Evolutionary conservation across 2,888 invertebrate genomes (phyloP).

Genomic region (Ormyrus rosae): DNA sequence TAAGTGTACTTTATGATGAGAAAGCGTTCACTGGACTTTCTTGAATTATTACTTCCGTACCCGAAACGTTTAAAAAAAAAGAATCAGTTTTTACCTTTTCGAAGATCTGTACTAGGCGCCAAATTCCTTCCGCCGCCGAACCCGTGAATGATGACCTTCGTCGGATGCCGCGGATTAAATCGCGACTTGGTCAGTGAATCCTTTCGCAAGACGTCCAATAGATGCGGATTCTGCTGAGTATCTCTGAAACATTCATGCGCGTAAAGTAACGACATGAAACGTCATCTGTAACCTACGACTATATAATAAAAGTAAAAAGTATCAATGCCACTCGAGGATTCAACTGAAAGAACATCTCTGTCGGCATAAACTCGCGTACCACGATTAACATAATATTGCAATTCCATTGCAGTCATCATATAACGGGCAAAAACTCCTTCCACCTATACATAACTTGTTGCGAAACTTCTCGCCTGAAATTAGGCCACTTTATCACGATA

Average conservation of each 20-base stretch:
- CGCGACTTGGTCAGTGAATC: slow-evolving; percentile 85
- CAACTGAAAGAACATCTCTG: slow-evolving; percentile 20
- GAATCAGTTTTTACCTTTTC: slow-evolving; percentile 77
- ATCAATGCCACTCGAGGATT: slow-evolving; percentile 24
- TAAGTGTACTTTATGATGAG: too few relatives aligned
- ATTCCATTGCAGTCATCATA: background rate
- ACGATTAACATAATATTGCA: slow-evolving; percentile 45
- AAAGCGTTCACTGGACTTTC: too few relatives aligned
- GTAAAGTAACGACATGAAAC: too few relatives aligned
- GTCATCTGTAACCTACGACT: too few relatives aligned
- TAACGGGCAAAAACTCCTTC: slow-evolving; percentile 3
- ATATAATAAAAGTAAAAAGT: background rate
- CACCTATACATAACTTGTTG: background rate
- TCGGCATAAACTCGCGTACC: background rate
- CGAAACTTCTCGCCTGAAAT: slow-evolving; percentile 10
- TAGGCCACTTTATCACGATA: background rate
- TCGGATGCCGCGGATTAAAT: slow-evolving; percentile 87
- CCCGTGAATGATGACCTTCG: slow-evolving; percentile 93
- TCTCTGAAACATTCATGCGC: slow-evolving; percentile 75
- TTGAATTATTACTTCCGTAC: too few relatives aligned
- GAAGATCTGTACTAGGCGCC: slow-evolving; percentile 89
- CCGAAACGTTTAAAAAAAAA: too few relatives aligned
- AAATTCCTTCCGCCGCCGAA: slow-evolving; percentile 90
- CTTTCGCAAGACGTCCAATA: slow-evolving; percentile 83
- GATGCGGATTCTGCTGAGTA: slow-evolving; percentile 85